A percentile compares a stretch with the other conserved stretches of the same genome.
These are phyloP conservation scores for Calidris pygmaea DNA, from an alignment of 2,113 vertebrate species.

Conservation along the genomic window DNA sequence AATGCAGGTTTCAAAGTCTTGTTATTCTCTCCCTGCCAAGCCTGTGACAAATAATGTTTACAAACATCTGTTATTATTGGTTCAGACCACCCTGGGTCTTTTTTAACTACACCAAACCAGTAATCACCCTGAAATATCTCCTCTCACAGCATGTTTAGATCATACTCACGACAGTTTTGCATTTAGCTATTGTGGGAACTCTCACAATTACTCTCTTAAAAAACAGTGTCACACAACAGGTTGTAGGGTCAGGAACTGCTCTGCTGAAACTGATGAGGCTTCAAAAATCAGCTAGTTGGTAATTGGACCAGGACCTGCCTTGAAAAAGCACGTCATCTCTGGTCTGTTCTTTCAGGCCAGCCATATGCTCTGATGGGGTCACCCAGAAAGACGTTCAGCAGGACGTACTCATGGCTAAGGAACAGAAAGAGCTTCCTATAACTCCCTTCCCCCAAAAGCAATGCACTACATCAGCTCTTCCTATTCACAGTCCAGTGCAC, in stretches of 20 bases:
- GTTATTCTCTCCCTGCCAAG: background rate
- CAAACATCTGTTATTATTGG: background rate
- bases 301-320: background rate
- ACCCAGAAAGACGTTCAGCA: background rate
- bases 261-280: background rate
- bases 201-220: background rate
- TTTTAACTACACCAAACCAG: background rate
- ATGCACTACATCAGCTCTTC: background rate
- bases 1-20: background rate
- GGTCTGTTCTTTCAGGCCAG: background rate
- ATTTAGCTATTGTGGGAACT: background rate
- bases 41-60: constrained; percentile 1
- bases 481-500: background rate
- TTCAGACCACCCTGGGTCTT: background rate
- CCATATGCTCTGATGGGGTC: rapidly evolving
- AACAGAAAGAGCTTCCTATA: background rate
- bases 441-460: background rate
- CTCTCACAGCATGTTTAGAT: background rate
- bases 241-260: background rate
- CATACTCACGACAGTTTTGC: background rate
- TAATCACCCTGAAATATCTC: background rate
- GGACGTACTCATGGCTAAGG: background rate
- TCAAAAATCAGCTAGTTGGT: background rate
- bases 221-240: background rate
- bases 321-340: background rate